These are phyloP conservation scores for Cnemophilus loriae DNA, from an alignment of 2,113 vertebrate genomes.

Conservation along the genomic window DNA sequence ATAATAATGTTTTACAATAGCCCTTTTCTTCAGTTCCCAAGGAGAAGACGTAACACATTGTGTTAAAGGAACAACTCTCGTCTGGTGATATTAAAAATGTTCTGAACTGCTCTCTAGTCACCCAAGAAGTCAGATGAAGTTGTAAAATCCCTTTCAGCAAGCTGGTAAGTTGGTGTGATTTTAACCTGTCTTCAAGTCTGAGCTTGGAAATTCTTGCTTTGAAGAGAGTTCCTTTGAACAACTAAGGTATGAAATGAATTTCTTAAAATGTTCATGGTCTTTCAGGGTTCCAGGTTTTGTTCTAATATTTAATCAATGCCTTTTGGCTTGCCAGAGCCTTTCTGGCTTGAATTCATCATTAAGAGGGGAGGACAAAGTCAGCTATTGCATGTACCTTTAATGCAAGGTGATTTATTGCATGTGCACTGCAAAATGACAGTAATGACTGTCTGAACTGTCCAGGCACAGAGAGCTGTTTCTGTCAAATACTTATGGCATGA, in stretches of 20 bases:
- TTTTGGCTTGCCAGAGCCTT: not conserved
- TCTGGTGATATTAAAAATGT: not conserved
- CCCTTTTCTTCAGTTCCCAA: slow-evolving; percentile 12
- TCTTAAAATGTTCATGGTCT: not conserved
- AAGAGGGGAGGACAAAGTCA: not conserved
- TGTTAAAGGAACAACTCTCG: not conserved
- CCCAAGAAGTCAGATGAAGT: not conserved
- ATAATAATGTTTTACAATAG: slow-evolving; percentile 13
- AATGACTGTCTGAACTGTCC: not conserved
- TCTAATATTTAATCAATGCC: not conserved
- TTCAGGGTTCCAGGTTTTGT: not conserved
- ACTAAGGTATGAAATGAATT: not conserved
- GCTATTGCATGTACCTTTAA: not conserved
- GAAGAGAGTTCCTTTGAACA: not conserved
- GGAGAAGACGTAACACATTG: not conserved
- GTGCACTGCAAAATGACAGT: not conserved
- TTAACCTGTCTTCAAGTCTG: not conserved
- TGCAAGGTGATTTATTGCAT: not conserved
- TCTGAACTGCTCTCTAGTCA: not conserved
- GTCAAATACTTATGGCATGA: slow-evolving; percentile 41
- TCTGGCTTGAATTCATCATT: not conserved
- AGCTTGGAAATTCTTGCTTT: not conserved
- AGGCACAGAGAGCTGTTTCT: not conserved
- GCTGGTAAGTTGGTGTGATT: not conserved
- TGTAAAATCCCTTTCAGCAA: not conserved